Base-by-base conservation (phyloP, 2,113 vertebrate species). In the Brienomyrus brachyistius region DNA sequence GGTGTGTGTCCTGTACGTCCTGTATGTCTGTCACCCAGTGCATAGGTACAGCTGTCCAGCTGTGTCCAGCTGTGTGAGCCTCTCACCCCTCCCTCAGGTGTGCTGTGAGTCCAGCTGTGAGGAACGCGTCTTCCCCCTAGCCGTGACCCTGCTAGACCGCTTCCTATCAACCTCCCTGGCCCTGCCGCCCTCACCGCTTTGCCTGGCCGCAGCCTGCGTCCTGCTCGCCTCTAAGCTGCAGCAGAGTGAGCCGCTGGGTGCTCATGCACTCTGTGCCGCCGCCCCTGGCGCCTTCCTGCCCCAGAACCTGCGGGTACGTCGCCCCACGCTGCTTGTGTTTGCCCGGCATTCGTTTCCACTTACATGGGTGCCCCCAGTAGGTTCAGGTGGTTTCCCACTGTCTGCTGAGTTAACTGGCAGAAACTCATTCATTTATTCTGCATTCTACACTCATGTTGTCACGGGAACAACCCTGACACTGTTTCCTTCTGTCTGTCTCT, bases 181-280 rank as follows among this genome's bases (percentile, higher is more conserved):
- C 2, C 74, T 95, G 17, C 94, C 95, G 0, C 92, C 92, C 6
- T 94, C 94, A 0, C 93, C 94, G 0, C 93, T 93, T 92, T 95
- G 96, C 88, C 93, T 97, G 35, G 93, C 93, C 0, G 94, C 96
- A 0, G 93, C 95, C 66, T 97, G 96, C 90, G 88, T 97, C 89
- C 95, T 97, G 85, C 93, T 97, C 40, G 94, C 96, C 83, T 97
- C 96, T 13, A 97, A 97, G 82, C 94, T 97, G 85, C 91, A 92
- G 0, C 95, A 96, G 91, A 94, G 95, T 1, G 94, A 96, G 35
- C 94, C 90, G 1, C 89, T 97, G 59, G 90, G 92, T 0, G 92
- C 95, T 0, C 94, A 96, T 23, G 80, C 91, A 0, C 95, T 97
- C 15, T 96, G 96, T 17, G 94, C 95, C 1, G 95, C 95, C 0